A percentile compares a stretch with the other conserved stretches of the same genome.
Conservation (phyloP, 2,797 vertebrate species). For the Brotula barbata region DNA sequence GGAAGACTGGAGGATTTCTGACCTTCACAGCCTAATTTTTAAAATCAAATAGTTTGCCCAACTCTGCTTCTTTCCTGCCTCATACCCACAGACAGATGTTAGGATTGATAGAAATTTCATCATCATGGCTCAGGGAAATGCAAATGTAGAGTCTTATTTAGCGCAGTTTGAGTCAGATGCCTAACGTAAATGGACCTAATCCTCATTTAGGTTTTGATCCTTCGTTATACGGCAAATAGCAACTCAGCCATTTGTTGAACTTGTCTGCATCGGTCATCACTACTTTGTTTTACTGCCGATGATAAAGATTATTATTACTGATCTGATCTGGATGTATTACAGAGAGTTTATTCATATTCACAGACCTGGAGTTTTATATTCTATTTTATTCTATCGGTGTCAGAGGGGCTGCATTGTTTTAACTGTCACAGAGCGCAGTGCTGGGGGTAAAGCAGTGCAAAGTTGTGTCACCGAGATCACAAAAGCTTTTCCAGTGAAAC, state of each 20-base stretch:
- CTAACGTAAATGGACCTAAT: not conserved
- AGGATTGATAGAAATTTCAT: too few species aligned
- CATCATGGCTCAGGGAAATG: too few species aligned
- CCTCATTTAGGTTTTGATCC: constrained; percentile 1
- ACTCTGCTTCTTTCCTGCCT: too few species aligned
- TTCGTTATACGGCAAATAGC: not conserved
- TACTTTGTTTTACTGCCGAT: not conserved
- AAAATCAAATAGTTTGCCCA: too few species aligned
- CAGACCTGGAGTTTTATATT: constrained; percentile 5
- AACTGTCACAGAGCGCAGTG: too few species aligned
- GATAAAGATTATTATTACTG: constrained; percentile 17
- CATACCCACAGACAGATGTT: too few species aligned
- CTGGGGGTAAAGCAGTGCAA: too few species aligned
- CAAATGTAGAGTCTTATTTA: too few species aligned
- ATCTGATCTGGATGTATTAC: constrained; percentile 9
- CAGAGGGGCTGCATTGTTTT: constrained; percentile 3
- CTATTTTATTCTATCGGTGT: constrained; percentile 10
- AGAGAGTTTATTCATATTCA: not conserved
- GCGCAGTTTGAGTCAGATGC: not conserved
- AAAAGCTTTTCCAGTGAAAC: too few species aligned
- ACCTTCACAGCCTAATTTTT: too few species aligned
- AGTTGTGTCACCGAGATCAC: too few species aligned
- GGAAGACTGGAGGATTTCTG: too few species aligned
- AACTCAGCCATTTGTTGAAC: constrained; percentile 7
- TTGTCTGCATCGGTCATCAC: not conserved